These are phyloP conservation scores for Nomada hirtipes DNA, from an alignment of 2,888 invertebrate species.

Conservation along the genomic window DNA sequence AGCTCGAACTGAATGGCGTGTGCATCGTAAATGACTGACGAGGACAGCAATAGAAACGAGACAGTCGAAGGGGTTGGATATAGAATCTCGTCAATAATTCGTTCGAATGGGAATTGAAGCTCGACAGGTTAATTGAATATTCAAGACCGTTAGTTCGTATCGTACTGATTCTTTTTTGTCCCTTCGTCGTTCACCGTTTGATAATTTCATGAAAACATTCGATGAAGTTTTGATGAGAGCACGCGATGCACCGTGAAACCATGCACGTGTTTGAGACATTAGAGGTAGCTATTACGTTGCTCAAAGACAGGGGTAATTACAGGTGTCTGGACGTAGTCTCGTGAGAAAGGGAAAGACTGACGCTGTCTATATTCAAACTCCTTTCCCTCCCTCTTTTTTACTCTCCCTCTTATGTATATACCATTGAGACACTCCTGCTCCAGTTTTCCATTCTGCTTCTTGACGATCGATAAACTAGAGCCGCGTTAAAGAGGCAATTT, in stretches of 20 bases:
- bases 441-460: not conserved
- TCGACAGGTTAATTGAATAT: conserved; percentile 16
- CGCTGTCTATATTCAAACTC: not conserved
- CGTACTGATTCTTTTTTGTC: conserved; percentile 18
- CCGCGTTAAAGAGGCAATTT: no score
- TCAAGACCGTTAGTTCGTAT: not conserved
- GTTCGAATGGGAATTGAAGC: conserved; percentile 1
- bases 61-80: not conserved
- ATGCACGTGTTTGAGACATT: conserved; percentile 1
- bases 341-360: conserved; percentile 53
- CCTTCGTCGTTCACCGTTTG: not conserved
- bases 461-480: conserved; percentile 14
- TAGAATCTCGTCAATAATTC: conserved; percentile 15
- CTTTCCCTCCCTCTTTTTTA: not conserved
- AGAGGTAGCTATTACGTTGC: not conserved
- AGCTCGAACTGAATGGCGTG: not conserved
- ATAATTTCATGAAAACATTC: conserved; percentile 46
- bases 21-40: not conserved
- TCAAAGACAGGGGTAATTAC: conserved; percentile 44
- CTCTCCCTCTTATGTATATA: not conserved
- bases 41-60: not conserved
- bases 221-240: conserved; percentile 51
- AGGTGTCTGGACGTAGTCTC: not conserved
- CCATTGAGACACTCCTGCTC: not conserved
- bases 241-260: not conserved